phyloP scores from a whole-genome alignment of 1,140 invertebrate genomes.

The Ostrea denselamellosa region DNA sequence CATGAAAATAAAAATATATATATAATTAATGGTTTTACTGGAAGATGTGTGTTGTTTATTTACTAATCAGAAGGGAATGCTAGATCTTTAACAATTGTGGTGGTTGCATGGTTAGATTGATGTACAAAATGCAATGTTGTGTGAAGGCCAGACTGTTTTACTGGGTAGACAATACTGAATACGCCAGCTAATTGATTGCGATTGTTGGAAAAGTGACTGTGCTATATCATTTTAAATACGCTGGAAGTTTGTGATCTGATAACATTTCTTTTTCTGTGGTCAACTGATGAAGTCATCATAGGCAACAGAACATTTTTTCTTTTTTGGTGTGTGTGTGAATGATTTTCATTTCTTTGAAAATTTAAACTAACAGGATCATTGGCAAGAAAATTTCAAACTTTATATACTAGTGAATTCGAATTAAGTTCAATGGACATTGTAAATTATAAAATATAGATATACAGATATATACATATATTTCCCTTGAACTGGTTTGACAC shows the following conservation, averaged over 20 bases:
- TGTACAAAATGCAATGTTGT: background rate
- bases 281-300: constrained; percentile 7
- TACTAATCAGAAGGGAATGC: constrained; percentile 6
- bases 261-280: constrained; percentile 3
- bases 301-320: background rate
- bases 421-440: background rate
- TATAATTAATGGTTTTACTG: background rate
- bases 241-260: constrained; percentile 26
- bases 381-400: background rate
- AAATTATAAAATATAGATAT: background rate
- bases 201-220: background rate
- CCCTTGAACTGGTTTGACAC: background rate
- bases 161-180: background rate
- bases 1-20: no score
- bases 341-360: background rate
- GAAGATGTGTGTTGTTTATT: background rate
- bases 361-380: background rate
- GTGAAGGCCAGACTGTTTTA: background rate
- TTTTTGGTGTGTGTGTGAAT: background rate
- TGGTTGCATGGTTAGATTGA: background rate
- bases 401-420: background rate
- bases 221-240: background rate
- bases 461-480: background rate
- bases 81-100: background rate
- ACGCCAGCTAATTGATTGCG: background rate